These are phyloP conservation scores for Caenorhabditis macrosperma DNA, from an alignment of 2,888 invertebrate genomes.

Conservation along the genomic window DNA sequence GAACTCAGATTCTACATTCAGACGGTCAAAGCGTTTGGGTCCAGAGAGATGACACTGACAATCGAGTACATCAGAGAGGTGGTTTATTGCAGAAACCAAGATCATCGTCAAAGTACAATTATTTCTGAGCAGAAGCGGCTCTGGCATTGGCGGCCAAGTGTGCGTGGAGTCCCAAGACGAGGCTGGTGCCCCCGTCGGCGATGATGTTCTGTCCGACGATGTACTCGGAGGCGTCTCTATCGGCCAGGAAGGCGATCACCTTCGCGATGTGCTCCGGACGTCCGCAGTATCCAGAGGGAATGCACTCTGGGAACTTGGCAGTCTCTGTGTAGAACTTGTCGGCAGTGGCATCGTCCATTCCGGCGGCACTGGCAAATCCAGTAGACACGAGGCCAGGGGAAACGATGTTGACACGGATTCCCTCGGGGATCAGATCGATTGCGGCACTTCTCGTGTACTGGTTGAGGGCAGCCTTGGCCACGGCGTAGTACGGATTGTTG, in stretches of 20 bases:
- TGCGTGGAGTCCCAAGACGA: slow-evolving; percentile 10
- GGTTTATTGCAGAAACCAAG: no score
- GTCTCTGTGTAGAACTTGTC: neutral
- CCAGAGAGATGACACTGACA: no score
- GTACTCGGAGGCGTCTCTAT: slow-evolving; percentile 45
- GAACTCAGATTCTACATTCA: no score
- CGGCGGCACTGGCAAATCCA: neutral
- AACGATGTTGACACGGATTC: slow-evolving; percentile 2
- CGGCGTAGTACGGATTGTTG: slow-evolving; percentile 8
- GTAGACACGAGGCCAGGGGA: neutral
- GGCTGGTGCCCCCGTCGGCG: slow-evolving; percentile 35
- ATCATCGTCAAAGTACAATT: no score
- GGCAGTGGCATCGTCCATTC: neutral
- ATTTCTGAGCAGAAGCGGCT: no score
- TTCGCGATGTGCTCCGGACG: slow-evolving; percentile 51
- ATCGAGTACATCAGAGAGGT: no score
- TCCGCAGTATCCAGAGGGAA: slow-evolving; percentile 33
- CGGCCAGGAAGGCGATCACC: slow-evolving; percentile 52
- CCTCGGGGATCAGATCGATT: slow-evolving; percentile 16
- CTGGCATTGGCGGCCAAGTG: neutral
- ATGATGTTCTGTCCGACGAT: slow-evolving; percentile 56
- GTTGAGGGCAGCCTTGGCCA: slow-evolving; percentile 18
- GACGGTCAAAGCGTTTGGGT: no score
- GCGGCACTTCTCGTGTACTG: slow-evolving; percentile 22
- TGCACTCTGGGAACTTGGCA: neutral